These are phyloP conservation scores for Laupala kohalensis DNA, from an alignment of 1,140 invertebrate genomes.

Conservation along the genomic window DNA sequence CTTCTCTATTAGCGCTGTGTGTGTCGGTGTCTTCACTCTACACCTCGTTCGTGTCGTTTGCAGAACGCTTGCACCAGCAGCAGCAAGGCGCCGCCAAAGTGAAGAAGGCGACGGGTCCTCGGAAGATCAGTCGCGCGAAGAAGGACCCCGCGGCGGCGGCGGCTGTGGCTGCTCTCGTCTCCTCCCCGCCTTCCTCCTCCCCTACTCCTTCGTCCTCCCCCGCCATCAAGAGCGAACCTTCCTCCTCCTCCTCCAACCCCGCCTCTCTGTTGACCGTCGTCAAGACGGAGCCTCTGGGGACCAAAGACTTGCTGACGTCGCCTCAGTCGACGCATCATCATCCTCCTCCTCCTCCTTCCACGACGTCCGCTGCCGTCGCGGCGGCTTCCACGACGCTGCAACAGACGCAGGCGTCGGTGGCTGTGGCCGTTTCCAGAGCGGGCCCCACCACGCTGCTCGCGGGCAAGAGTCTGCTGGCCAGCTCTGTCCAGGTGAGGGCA, in stretches of 20 bases:
- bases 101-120: constrained; percentile 30
- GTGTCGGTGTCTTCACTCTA: no score
- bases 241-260: not conserved
- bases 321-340: not conserved
- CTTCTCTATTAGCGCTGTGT: no score
- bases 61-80: constrained; percentile 41
- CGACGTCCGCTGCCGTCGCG: not conserved
- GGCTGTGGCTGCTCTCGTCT: not conserved
- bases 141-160: constrained; percentile 17
- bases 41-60: no score
- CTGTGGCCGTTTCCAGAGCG: not conserved
- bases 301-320: not conserved
- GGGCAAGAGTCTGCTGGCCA: not conserved
- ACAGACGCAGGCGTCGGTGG: not conserved
- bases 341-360: not conserved
- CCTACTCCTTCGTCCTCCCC: not conserved
- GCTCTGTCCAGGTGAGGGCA: not conserved
- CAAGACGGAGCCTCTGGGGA: not conserved
- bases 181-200: not conserved
- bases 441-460: not conserved
- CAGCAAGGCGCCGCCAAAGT: constrained; percentile 43
- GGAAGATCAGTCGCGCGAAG: constrained; percentile 17
- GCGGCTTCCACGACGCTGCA: not conserved
- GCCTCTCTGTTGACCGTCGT: not conserved
- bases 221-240: not conserved